phyloP scores from a whole-genome alignment of 1,140 invertebrate genomes.

The Ostrea edulis region DNA sequence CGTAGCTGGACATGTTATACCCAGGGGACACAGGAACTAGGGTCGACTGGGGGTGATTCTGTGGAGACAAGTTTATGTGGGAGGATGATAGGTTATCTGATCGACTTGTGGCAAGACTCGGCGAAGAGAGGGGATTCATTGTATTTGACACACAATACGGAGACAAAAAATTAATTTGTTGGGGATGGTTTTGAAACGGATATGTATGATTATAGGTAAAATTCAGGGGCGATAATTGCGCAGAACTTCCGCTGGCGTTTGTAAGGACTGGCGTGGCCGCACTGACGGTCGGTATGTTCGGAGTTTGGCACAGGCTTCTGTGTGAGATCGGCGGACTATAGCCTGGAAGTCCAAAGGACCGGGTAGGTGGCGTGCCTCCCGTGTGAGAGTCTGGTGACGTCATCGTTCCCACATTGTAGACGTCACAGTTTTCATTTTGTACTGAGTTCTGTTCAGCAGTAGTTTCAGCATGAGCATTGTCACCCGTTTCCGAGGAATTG shows the following conservation, averaged over 20 bases:
- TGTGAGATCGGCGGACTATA: conserved; percentile 72
- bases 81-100: conserved; percentile 63
- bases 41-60: conserved; percentile 50
- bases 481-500: conserved; percentile 42
- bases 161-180: conserved; percentile 72
- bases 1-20: conserved; percentile 38
- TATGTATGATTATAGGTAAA: conserved; percentile 76
- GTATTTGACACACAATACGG: conserved; percentile 69
- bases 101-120: conserved; percentile 50
- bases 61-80: conserved; percentile 60
- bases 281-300: conserved; percentile 37
- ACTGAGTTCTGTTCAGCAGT: conserved; percentile 37
- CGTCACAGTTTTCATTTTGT: conserved; percentile 14
- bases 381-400: conserved; percentile 57
- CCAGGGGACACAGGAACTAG: conserved; percentile 47
- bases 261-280: conserved; percentile 56
- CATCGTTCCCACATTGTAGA: conserved; percentile 64
- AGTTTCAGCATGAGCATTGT: conserved; percentile 47
- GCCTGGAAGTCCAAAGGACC: conserved; percentile 55
- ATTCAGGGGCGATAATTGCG: conserved; percentile 65
- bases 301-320: conserved; percentile 53
- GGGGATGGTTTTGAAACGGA: conserved; percentile 70
- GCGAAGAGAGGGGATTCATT: conserved; percentile 62
- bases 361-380: not conserved
- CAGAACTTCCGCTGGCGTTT: conserved; percentile 51